Conservation (phyloP, 2,113 vertebrate genomes). For the Potamarius usumacintae region DNA sequence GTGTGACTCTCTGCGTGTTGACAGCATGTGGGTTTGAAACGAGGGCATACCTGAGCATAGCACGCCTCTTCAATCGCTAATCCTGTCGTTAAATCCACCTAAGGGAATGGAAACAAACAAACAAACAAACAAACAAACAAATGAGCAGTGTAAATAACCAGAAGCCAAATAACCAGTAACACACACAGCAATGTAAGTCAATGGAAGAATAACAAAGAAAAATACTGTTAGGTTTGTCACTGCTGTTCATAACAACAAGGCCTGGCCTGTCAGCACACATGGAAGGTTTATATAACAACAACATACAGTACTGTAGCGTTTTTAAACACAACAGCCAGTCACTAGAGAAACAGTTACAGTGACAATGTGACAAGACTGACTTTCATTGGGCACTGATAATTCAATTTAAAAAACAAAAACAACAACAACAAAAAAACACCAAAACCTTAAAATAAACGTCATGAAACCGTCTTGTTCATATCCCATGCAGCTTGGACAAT, state of each 20-base stretch:
- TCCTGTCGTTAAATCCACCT: slow-evolving; percentile 95
- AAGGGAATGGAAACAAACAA: slow-evolving; percentile 47
- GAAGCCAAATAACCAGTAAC: not conserved
- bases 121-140: not conserved
- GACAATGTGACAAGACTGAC: not conserved
- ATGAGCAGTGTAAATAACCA: not conserved
- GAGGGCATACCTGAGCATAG: slow-evolving; percentile 88
- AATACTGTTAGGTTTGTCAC: not conserved
- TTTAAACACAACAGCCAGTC: not conserved
- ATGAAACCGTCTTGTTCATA: not conserved
- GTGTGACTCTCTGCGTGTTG: too few relatives aligned
- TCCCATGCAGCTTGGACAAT: not conserved
- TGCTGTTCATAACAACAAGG: not conserved
- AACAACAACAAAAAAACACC: too few relatives aligned
- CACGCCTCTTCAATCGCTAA: slow-evolving; percentile 98
- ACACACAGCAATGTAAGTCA: not conserved
- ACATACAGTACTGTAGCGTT: not conserved
- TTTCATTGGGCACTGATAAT: not conserved
- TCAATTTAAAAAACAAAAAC: not conserved
- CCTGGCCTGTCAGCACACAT: not conserved
- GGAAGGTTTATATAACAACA: not conserved
- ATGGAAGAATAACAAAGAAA: not conserved
- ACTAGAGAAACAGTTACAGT: not conserved
- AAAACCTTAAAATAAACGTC: slow-evolving; percentile 1
- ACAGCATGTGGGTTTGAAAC: not conserved